Evolutionary conservation across 1,140 invertebrate genomes (phyloP).

Genomic region (Reticulitermes speratus): DNA sequence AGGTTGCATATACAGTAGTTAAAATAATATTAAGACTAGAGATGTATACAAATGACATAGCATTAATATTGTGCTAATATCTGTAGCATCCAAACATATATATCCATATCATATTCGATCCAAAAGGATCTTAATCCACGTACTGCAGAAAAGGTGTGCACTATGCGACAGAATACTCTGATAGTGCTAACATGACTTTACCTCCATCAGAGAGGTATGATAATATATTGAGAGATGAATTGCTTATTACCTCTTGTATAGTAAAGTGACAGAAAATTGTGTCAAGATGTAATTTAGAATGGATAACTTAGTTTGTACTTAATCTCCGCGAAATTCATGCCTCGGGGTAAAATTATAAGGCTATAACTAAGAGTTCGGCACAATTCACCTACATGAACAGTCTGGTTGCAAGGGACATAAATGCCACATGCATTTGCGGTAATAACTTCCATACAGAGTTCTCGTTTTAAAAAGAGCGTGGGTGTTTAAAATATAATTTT

Average conservation of each 20-base stretch:
- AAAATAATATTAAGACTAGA: too few relatives aligned
- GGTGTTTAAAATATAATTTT: background rate
- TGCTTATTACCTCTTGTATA: background rate
- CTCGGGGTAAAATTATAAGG: background rate
- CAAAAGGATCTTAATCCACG: too few relatives aligned
- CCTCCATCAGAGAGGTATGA: background rate
- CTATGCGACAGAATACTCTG: too few relatives aligned
- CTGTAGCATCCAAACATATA: too few relatives aligned
- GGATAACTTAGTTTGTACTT: background rate
- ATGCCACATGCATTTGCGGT: background rate
- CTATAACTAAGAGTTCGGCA: background rate
- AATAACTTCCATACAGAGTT: background rate
- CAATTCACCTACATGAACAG: background rate
- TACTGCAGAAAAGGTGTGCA: too few relatives aligned
- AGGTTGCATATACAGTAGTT: too few relatives aligned
- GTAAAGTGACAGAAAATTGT: background rate
- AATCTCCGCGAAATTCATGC: background rate
- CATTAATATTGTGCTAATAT: too few relatives aligned
- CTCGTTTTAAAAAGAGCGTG: background rate
- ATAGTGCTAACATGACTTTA: background rate
- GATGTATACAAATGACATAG: too few relatives aligned
- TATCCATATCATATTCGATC: too few relatives aligned
- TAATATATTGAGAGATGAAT: background rate
- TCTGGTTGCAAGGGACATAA: background rate
- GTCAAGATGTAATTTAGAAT: background rate